Evolutionary conservation across 2,113 vertebrate genomes (phyloP), one percentile per base, ranked within the genome.

Genomic region (Tichodroma muraria): DNA sequence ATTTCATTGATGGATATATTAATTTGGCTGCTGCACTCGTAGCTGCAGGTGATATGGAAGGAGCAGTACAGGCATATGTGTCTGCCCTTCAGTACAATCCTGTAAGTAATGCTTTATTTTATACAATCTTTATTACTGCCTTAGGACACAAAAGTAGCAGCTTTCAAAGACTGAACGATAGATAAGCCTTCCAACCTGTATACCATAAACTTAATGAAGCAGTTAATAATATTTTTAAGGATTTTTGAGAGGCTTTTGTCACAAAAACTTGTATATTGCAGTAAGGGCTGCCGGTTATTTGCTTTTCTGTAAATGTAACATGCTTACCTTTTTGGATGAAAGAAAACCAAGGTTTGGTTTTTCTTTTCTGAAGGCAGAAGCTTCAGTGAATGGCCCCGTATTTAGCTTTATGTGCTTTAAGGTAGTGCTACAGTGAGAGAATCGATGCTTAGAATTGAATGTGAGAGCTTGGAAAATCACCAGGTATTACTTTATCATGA

Each of bases 21-120:
- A 99, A 99, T 97, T 96, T 99, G 96, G 99, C 99, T 85, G 99
- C 99, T 56, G 99, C 99, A 10, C 96, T 99, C 90, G 99, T 99
- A 94, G 99, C 99, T 56, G 99, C 99, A 57, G 99, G 99, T 25
- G 99, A 99, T 97, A 99, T 99, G 99, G 99, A 99, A 98, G 99
- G 99, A 96, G 99, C 99, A 49, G 99, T 99, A 83, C 99, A 99
- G 96, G 99, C 99, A 49, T 99, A 99, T 11, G 99, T 99, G 70
- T 99, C 99, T 75, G 99, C 99, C 77, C 98, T 99, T 97, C 99
- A 99, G 98, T 99, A 99, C 97, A 99, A 99, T 96, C 99, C 99
- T 94, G 99, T 99, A 96, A 98, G 98, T 98, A 80, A 47, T 31
- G 23, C 17, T 66, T 64, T 6, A 7, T 70, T 89, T 59, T 92